phyloP scores from a whole-genome alignment of 1,140 invertebrate species.

The Drosophila burlai region DNA sequence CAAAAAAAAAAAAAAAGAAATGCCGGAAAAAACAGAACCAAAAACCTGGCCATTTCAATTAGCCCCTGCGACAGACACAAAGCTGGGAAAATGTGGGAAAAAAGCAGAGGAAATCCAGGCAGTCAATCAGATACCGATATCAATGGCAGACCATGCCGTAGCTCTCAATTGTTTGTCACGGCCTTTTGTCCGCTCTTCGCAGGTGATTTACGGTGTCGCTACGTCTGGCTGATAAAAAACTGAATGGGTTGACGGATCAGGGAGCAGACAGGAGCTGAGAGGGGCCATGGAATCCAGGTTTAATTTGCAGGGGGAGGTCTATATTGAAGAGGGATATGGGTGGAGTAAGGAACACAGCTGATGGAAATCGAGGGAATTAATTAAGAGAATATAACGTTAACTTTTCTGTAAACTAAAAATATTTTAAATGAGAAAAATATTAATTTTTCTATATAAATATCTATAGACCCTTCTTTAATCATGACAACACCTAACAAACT shows the following conservation, averaged over 20 bases:
- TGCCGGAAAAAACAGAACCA: background rate
- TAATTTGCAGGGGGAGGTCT: background rate
- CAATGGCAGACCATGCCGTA: slow-evolving; percentile 24
- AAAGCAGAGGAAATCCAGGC: background rate
- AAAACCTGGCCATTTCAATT: slow-evolving; percentile 52
- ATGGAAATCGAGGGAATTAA: background rate
- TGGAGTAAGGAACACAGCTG: background rate
- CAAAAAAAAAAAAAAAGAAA: background rate
- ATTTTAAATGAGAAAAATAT: background rate
- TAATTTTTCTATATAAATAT: background rate
- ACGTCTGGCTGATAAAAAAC: slow-evolving; percentile 46
- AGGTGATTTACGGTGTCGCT: slow-evolving; percentile 35
- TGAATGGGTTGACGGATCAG: slow-evolving; percentile 16
- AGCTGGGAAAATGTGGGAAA: background rate
- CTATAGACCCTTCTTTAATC: background rate
- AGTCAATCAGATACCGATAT: slow-evolving; percentile 46
- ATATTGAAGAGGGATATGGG: background rate
- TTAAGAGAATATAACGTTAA: background rate
- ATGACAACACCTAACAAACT: background rate
- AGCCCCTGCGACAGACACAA: slow-evolving; percentile 14
- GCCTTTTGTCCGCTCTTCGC: slow-evolving; percentile 27
- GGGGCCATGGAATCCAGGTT: background rate
- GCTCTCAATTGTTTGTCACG: slow-evolving; percentile 41
- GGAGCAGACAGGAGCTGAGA: background rate
- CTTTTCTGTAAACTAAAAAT: background rate